Conservation (phyloP, 1,140 invertebrate species). For the Leptestheria dahalacensis region DNA sequence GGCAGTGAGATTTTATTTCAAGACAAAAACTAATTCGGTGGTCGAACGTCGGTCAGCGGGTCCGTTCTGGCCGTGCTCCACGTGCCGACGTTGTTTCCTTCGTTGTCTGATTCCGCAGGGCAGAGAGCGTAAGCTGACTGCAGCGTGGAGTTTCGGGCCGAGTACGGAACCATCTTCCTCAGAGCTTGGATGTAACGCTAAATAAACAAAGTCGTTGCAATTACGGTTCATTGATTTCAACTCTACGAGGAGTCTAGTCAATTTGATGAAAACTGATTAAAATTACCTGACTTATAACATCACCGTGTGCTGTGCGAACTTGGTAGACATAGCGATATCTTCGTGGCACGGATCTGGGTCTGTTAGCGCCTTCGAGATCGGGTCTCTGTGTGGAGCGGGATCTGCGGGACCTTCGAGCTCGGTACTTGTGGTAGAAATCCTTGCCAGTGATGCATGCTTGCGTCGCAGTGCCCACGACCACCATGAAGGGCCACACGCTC, state of each 20-base stretch:
- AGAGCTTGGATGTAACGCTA: constrained; percentile 66
- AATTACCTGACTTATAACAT: constrained; percentile 64
- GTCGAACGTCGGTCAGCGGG: neutral
- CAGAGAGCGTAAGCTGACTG: neutral
- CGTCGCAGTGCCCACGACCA: constrained; percentile 46
- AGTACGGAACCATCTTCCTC: constrained; percentile 3
- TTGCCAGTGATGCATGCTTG: constrained; percentile 53
- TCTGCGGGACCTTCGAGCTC: neutral
- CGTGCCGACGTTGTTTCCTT: neutral
- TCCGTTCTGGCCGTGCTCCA: neutral
- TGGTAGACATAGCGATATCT: constrained; percentile 80
- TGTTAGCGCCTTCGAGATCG: neutral
- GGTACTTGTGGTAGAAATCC: constrained; percentile 39
- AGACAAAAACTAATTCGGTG: neutral
- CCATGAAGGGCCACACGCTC: constrained; percentile 52
- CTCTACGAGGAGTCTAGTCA: constrained; percentile 1
- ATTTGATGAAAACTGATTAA: neutral
- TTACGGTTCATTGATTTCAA: too few species aligned
- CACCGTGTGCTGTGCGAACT: constrained; percentile 68
- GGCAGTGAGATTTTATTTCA: neutral
- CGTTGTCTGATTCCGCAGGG: neutral
- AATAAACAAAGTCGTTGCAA: too few species aligned
- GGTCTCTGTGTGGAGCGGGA: neutral
- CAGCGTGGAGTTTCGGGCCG: neutral
- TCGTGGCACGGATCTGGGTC: constrained; percentile 54